Percentiles rank a stretch among this genome's conserved stretches.
Conservation (phyloP, 2,888 invertebrate species). For the Nebria salina region DNA sequence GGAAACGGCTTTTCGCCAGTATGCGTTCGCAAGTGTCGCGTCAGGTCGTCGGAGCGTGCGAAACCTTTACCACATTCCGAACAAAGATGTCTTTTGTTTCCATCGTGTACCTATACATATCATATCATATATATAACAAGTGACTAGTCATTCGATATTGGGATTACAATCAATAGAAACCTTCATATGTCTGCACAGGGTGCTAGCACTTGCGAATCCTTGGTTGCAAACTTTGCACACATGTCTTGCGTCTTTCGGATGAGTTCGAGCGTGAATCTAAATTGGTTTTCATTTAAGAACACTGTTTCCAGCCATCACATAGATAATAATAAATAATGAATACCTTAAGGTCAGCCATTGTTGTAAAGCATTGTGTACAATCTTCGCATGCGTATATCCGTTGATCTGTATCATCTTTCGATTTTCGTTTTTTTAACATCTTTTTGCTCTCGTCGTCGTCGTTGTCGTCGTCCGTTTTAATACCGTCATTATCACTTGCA, state of each 20-base stretch:
- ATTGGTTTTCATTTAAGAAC: constrained; percentile 31
- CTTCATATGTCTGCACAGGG: constrained; percentile 61
- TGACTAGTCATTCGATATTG: not conserved
- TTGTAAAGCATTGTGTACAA: constrained; percentile 60
- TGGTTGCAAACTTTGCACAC: constrained; percentile 61
- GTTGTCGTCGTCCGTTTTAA: not conserved
- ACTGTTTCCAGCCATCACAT: not conserved
- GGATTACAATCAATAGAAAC: constrained; percentile 46
- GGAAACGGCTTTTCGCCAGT: constrained; percentile 62
- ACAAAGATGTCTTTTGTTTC: constrained; percentile 59
- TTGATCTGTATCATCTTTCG: constrained; percentile 59
- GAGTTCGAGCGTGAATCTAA: constrained; percentile 54
- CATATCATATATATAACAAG: constrained; percentile 17
- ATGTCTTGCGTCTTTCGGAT: constrained; percentile 53
- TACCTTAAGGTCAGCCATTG: constrained; percentile 58
- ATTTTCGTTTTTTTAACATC: constrained; percentile 48
- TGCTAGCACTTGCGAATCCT: constrained; percentile 61
- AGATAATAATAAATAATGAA: not conserved
- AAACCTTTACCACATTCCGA: constrained; percentile 62
- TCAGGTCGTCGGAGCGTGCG: constrained; percentile 59
- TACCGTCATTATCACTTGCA: constrained; percentile 19
- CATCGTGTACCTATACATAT: constrained; percentile 59
- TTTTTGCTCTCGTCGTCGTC: constrained; percentile 16
- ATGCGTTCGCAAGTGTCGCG: constrained; percentile 59
- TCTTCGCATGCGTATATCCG: constrained; percentile 60